Base-by-base conservation (phyloP, 2,888 invertebrate genomes). In the Agrenia bidenticulata region DNA sequence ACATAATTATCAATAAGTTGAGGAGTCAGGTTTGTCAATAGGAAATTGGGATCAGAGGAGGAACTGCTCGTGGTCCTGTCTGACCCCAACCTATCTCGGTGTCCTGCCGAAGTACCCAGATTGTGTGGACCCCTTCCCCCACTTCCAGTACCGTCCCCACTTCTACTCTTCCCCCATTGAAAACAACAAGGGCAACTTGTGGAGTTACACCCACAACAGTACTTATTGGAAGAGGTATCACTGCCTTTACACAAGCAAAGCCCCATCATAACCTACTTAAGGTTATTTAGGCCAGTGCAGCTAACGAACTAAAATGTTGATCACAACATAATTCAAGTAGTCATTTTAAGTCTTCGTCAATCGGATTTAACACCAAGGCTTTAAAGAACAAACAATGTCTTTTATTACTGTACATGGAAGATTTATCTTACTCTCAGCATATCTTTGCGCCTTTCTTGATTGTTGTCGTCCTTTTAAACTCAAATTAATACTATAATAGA, bases 241-340 rank as follows among this genome's bases (percentile, higher is more conserved):
- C 26, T 27, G 64, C 87, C 84, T 80, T 88, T 89, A 79, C 89
- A 88, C 80, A 88, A 85, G 81, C 90, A 90, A 80, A 85, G 83
- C 80, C 91, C 91, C 90, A 91, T 90, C 79, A 32, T 32, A 32
- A 32, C 32, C 32, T 32, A 32, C 11, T 32, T 7, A 11, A 32
- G 4, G 32, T 4, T 32, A 32, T 7, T 32, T 32, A 7, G 32
- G 32, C 32, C 11, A 7, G 11, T 7, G 11, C 11, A 32, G 5
- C 11, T 32, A 32, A 32, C 11, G 11, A 32, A 32, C 32, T 32
- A 32, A n/a, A 32, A 32, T 32, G 32, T 32, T 32, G 4, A 32
- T 32, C 32, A 32, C 32, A 32, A 32, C 32, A 32, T 32, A 11
- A 32, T 32, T 32, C 11, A 32, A 32, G 32, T 32, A 32, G 32